Evolutionary conservation across 2,888 invertebrate species (phyloP).

Genomic region (Agrypnus murinus): DNA sequence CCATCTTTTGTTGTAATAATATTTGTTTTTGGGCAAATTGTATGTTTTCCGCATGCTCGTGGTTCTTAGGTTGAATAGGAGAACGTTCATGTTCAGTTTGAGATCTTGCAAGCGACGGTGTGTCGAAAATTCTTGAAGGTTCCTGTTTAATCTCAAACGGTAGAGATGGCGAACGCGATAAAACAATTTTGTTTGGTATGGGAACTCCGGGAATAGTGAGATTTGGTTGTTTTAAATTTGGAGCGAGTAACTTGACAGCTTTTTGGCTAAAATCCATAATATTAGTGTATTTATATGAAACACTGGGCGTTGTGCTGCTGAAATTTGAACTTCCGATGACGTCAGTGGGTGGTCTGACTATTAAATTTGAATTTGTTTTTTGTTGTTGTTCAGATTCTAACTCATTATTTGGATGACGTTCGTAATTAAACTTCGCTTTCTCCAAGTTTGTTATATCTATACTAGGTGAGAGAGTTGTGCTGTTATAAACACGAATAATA

Average conservation of each 20-base stretch:
- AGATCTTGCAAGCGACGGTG: conserved; percentile 6
- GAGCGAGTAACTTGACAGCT: conserved; percentile 69
- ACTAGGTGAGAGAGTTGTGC: conserved; percentile 62
- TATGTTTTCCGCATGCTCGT: conserved; percentile 66
- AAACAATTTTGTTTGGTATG: conserved; percentile 57
- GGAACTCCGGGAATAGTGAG: conserved; percentile 63
- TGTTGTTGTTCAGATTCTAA: conserved; percentile 3
- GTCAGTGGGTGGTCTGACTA: conserved; percentile 42
- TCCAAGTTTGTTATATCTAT: conserved; percentile 62
- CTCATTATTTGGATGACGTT: conserved; percentile 40
- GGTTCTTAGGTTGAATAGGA: conserved; percentile 79
- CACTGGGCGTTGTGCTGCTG: conserved; percentile 50
- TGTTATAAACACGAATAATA: conserved; percentile 66
- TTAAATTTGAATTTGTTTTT: conserved; percentile 42
- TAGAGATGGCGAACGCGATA: conserved; percentile 44
- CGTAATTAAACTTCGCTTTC: conserved; percentile 56
- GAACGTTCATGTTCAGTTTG: conserved; percentile 71
- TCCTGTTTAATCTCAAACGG: conserved; percentile 55
- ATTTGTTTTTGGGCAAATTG: conserved; percentile 57
- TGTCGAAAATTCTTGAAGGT: conserved; percentile 31
- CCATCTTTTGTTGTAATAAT: conserved; percentile 57
- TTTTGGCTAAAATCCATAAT: conserved; percentile 70
- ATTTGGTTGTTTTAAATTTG: conserved; percentile 69
- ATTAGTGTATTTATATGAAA: conserved; percentile 63
- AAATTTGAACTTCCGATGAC: conserved; percentile 35